Percentiles rank a stretch among this genome's conserved stretches.
These are phyloP conservation scores for mouse (Mus musculus) DNA, from an alignment of 2,113 vertebrate species.

Conservation along the genomic window DNA sequence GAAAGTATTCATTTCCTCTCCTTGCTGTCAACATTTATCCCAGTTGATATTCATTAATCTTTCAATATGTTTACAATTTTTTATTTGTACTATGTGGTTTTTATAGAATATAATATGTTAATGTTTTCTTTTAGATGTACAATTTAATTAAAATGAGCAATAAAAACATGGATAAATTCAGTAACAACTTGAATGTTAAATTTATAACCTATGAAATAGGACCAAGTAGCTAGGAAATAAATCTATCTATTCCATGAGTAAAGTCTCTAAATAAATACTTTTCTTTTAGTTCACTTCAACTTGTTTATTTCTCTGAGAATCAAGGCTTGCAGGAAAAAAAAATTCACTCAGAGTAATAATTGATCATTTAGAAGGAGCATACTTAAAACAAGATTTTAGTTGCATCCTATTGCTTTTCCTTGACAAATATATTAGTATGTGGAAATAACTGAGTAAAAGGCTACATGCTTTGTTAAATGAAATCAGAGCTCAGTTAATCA, in stretches of 20 bases:
- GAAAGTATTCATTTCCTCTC: background rate
- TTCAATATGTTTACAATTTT: background rate
- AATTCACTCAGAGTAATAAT: conserved; percentile 51
- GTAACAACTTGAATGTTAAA: background rate
- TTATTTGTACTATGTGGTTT: background rate
- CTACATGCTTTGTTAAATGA: background rate
- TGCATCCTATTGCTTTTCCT: conserved; percentile 14
- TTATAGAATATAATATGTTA: background rate
- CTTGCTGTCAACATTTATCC: background rate
- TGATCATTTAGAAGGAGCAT: conserved; percentile 46
- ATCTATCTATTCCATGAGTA: background rate
- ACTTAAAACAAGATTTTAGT: conserved; percentile 54
- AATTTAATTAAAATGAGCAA: conserved; percentile 8
- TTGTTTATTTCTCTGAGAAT: conserved; percentile 31
- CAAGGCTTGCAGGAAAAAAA: conserved; percentile 31
- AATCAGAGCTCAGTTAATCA: background rate
- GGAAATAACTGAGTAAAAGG: conserved; percentile 38
- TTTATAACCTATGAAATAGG: conserved; percentile 12
- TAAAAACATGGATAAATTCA: background rate
- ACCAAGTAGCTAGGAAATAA: background rate
- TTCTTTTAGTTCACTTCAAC: background rate
- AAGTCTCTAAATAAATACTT: background rate
- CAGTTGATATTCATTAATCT: conserved; percentile 6
- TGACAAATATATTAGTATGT: conserved; percentile 52
- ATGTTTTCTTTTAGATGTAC: background rate